Base-by-base conservation (phyloP, 2,888 invertebrate species). In the Apamea anceps region DNA sequence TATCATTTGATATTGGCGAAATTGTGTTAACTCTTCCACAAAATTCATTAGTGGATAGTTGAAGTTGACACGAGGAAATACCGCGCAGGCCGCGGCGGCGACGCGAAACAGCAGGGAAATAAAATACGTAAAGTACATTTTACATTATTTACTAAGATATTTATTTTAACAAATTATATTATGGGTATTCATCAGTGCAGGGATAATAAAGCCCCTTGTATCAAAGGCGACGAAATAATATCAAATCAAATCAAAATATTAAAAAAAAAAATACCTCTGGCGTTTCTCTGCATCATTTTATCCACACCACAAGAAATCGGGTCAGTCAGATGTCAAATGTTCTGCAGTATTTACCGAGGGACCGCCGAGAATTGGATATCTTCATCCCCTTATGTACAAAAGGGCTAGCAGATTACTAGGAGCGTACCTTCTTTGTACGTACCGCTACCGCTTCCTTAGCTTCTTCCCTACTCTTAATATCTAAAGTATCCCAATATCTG, bases 401-500 rank as follows among this genome's bases (percentile, higher is more conserved):
- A 42, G 13, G 48, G 13, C 10, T 45, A 18, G 32, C 4, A n/a
- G n/a, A 37, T 51, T 12, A n/a, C 67, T 85, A 77, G 18, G 78
- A 84, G 21, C 88, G 87, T 28, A 84, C 71, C 18, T 82, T 81
- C 66, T 83, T 89, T 7, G 37, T 76, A n/a, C 70, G 72, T 12
- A 79, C 68, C 0, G 15, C 42, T 12, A 79, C 68, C 0, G 15
- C 42, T n/a, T 81, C 37, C 18, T 81, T 75, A 5, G 81, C 83
- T 67, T 89, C 88, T 8, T 86, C 82, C 63, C 82, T 90, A 54
- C 84, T 82, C 21, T 88, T 85, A n/a, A 83, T 80, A 72, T 90
- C 87, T 57, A 87, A 87, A 21, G 85, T 88, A 51, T 94, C 92
- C 92, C 93, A 93, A 74, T 92, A 93, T n/a, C 92, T 87, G 28